A percentile compares a stretch with the other conserved stretches of the same genome.
Evolutionary conservation across 2,113 vertebrate species (phyloP).

Genomic region (Syngnathus scovelli): DNA sequence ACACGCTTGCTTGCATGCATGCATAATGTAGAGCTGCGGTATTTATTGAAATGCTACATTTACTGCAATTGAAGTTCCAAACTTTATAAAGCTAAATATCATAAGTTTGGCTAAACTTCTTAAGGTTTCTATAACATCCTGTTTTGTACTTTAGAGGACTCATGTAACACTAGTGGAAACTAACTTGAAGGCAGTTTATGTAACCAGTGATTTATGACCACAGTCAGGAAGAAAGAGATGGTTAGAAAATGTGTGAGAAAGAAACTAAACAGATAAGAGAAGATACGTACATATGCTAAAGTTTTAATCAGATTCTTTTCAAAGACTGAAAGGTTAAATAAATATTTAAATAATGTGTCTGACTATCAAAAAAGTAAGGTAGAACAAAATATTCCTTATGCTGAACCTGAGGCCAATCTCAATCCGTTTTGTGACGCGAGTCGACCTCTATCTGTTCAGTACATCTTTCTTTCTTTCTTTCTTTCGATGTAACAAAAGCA

Average conservation of each 20-base stretch:
- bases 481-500: no score
- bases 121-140: slow-evolving; percentile 47
- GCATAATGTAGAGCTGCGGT: neutral
- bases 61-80: neutral
- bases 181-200: slow-evolving; percentile 58
- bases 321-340: neutral
- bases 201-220: slow-evolving; percentile 58
- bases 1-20: neutral
- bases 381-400: neutral
- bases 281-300: slow-evolving; percentile 25
- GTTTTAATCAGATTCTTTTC: neutral
- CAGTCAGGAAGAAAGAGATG: slow-evolving; percentile 14
- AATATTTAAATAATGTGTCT: neutral
- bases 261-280: slow-evolving; percentile 28
- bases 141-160: slow-evolving; percentile 39
- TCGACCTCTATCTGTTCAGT: neutral
- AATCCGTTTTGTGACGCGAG: neutral
- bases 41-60: neutral
- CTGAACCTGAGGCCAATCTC: neutral
- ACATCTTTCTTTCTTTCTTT: no score
- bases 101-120: slow-evolving; percentile 17
- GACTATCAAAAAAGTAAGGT: neutral
- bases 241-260: slow-evolving; percentile 17
- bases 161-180: slow-evolving; percentile 56
- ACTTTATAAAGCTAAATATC: neutral